Evolutionary conservation across 2,113 vertebrate genomes (phyloP), one percentile per base, ranked within the genome.

Genomic region (Limanda limanda): DNA sequence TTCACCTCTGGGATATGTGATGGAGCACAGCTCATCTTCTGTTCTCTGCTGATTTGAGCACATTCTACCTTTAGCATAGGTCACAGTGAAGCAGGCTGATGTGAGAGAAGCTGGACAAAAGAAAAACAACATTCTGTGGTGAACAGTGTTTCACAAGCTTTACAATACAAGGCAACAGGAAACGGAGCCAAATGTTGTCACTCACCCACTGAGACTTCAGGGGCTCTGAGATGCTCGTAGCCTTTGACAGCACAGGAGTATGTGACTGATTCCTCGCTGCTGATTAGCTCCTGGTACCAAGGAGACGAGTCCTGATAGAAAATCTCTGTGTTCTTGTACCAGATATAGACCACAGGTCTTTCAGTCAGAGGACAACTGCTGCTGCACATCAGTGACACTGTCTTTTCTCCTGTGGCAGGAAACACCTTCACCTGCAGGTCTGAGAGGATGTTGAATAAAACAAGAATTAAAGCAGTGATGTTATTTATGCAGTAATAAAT

Each of bases 251-350:
- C 54, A 45, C 66, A 70, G 27, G 82, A 89, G 70, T 89, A 89
- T 51, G 1, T 84, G 68, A 10, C 76, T 42, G 40, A 24, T 48
- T 27, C 4, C 1, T 84, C 76, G 27, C 82, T 52, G 31, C 68
- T 71, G 84, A 89, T 65, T 75, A 82, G 72, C 47, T 86, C 52
- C 27, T 58, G 51, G 74, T 78, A 83, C 74, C 80, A 82, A 17
- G 74, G 80, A 68, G 74, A 88, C 80, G 71, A 74, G 86, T 84
- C 74, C 65, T 86, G 1, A 81, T 84, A 88, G 56, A 86, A 57
- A 14, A 62, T n/a, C 78, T 77, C 21, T 59, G 58, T 12, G 75
- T 89, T 84, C 72, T 74, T 76, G 78, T 79, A 86, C 87, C 87
- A 88, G 48, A 80, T 48, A 72, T 76, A 86, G 68, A 2, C 56